Conservation (phyloP, 2,797 vertebrate genomes). For the Chelonia mydas region DNA sequence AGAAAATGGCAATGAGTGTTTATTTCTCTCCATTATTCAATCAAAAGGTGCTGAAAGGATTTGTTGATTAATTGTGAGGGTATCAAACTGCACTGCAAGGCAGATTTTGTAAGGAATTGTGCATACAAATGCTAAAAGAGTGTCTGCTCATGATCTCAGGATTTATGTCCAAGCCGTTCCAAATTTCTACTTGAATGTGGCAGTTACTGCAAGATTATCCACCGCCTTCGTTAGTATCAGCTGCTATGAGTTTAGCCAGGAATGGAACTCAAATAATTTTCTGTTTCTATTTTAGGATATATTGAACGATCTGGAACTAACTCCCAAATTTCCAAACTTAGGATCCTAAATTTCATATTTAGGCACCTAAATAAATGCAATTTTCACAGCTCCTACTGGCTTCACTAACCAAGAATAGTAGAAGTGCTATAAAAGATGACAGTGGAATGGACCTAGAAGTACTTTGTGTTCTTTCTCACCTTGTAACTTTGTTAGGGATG, state of each 20-base stretch:
- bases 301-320: background rate
- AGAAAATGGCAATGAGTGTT: too few relatives aligned
- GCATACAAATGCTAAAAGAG: too few relatives aligned
- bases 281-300: background rate
- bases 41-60: too few relatives aligned
- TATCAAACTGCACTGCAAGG: too few relatives aligned
- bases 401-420: background rate
- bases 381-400: background rate
- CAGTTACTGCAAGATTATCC: too few relatives aligned
- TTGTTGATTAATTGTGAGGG: too few relatives aligned
- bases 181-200: too few relatives aligned
- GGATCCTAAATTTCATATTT: background rate
- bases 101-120: too few relatives aligned
- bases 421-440: background rate
- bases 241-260: background rate
- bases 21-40: too few relatives aligned
- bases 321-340: background rate
- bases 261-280: background rate
- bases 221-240: too few relatives aligned
- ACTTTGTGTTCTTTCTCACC: background rate
- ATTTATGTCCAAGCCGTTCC: too few relatives aligned
- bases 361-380: background rate
- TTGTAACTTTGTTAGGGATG: fast-evolving
- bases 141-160: too few relatives aligned
- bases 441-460: background rate